phyloP scores from a whole-genome alignment of 2,797 vertebrate genomes.

The Serranus cabrilla region DNA sequence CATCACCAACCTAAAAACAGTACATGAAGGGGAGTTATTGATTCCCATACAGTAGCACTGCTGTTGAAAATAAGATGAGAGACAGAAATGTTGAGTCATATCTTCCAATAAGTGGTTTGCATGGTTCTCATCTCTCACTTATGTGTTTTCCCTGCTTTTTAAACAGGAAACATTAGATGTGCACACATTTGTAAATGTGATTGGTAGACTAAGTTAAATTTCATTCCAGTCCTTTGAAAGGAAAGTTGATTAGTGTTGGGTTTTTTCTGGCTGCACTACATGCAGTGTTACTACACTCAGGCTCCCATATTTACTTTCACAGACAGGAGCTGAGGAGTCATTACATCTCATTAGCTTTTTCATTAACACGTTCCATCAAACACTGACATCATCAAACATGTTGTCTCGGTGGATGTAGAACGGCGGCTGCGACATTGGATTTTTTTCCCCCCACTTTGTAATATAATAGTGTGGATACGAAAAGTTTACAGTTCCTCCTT shows the following conservation, averaged over 20 bases:
- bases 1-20: not conserved
- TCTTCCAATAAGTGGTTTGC: not conserved
- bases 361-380: slow-evolving; percentile 83
- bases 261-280: slow-evolving; percentile 64
- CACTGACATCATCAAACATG: slow-evolving; percentile 72
- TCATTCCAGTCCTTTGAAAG: slow-evolving; percentile 37
- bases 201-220: slow-evolving; percentile 28
- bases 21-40: not conserved
- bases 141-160: slow-evolving; percentile 3
- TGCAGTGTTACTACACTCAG: slow-evolving; percentile 78
- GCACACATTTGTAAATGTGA: slow-evolving; percentile 18
- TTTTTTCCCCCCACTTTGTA: slow-evolving; percentile 36
- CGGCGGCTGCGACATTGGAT: slow-evolving; percentile 35
- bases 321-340: slow-evolving; percentile 88
- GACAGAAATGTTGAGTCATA: not conserved
- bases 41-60: not conserved
- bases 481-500: slow-evolving; percentile 32
- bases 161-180: slow-evolving; percentile 3
- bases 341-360: slow-evolving; percentile 88
- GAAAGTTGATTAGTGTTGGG: slow-evolving; percentile 53
- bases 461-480: slow-evolving; percentile 8
- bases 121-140: not conserved
- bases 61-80: not conserved
- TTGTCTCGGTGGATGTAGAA: slow-evolving; percentile 58
- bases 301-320: slow-evolving; percentile 88